These are phyloP conservation scores for Rhincodon typus DNA, from an alignment of 2,797 vertebrate genomes.

Conservation along the genomic window DNA sequence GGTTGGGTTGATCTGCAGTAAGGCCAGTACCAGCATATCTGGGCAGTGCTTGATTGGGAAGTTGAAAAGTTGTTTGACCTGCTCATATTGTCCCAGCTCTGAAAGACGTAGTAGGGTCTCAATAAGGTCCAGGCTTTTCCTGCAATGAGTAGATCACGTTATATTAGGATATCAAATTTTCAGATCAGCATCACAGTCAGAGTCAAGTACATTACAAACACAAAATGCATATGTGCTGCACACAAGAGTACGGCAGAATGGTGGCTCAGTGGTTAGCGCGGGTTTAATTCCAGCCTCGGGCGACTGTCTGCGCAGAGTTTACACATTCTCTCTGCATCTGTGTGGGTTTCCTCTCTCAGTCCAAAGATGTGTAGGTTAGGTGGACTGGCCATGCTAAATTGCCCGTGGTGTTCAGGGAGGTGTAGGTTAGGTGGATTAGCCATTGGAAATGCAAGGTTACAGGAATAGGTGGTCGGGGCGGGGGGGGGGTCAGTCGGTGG, in stretches of 20 bases:
- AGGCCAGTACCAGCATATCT: constrained; percentile 93
- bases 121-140: constrained; percentile 98
- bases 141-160: constrained; percentile 48
- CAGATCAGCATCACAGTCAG: not conserved
- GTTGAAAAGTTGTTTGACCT: constrained; percentile 97
- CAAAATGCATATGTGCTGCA: not conserved
- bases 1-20: constrained; percentile 94
- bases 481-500: no score
- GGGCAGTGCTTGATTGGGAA: constrained; percentile 99
- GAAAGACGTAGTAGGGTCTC: constrained; percentile 87
- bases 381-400: no score
- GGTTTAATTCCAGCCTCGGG: no score
- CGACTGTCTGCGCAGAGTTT: no score
- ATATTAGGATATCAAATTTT: not conserved
- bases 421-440: no score
- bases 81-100: constrained; percentile 95
- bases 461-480: no score
- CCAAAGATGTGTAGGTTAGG: no score
- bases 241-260: not conserved
- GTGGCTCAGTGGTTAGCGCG: no score
- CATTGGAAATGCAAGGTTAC: no score
- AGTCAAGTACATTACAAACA: not conserved
- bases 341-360: no score
- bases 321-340: no score
- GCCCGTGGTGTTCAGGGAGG: no score